phyloP scores from a whole-genome alignment of 2,888 invertebrate species.

The Drosophila paranaensis region DNA sequence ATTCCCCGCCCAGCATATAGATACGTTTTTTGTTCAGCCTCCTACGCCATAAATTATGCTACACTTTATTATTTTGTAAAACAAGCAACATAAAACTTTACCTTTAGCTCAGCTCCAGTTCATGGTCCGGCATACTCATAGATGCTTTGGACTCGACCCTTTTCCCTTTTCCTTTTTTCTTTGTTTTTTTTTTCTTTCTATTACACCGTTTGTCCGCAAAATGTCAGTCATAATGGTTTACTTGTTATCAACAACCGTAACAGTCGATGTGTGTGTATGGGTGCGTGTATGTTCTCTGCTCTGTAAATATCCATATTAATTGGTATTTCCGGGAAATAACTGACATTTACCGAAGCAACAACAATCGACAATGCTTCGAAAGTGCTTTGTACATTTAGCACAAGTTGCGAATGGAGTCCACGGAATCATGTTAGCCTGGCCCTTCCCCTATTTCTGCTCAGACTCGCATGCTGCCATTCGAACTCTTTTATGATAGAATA shows the following conservation, averaged over 20 bases:
- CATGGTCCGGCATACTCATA: slow-evolving; percentile 32
- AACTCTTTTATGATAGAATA: no score
- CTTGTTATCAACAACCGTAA: slow-evolving; percentile 30
- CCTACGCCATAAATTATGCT: slow-evolving; percentile 56
- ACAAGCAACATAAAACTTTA: slow-evolving; percentile 52
- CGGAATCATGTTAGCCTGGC: background rate
- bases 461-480: background rate
- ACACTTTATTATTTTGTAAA: slow-evolving; percentile 60
- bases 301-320: slow-evolving; percentile 29
- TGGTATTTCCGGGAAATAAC: slow-evolving; percentile 26
- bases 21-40: slow-evolving; percentile 19
- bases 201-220: slow-evolving; percentile 13
- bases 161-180: slow-evolving; percentile 1
- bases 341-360: background rate
- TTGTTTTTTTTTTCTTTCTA: background rate
- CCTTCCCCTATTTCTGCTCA: background rate
- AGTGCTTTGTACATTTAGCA: background rate
- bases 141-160: slow-evolving; percentile 41
- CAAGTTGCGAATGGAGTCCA: background rate
- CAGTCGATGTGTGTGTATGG: background rate
- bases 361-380: background rate
- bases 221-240: slow-evolving; percentile 40
- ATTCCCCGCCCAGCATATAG: slow-evolving; percentile 22
- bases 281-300: background rate
- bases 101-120: slow-evolving; percentile 37